Conservation (phyloP, 2,888 invertebrate species). For the Sussaba pulchella region DNA sequence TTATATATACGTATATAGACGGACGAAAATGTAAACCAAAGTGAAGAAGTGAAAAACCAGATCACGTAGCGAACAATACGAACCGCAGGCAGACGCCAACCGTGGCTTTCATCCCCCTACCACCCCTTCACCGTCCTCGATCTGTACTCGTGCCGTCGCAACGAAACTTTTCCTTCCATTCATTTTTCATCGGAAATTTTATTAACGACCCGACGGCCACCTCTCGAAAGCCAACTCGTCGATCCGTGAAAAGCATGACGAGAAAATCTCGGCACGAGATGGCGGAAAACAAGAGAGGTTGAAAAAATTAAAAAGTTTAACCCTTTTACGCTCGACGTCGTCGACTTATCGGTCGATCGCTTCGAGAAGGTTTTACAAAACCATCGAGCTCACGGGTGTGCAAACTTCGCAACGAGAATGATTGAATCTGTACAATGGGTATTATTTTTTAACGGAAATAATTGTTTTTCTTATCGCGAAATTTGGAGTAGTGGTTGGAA, state of each 20-base stretch:
- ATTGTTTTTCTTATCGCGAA: too few species aligned
- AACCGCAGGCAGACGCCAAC: background rate
- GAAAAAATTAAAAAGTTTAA: conserved; percentile 14
- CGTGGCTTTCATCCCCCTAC: too few species aligned
- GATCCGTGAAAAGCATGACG: conserved; percentile 31
- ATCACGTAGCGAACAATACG: conserved; percentile 31
- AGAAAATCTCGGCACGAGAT: background rate
- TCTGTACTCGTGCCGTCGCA: background rate
- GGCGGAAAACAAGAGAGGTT: background rate
- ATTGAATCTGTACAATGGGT: conserved; percentile 2
- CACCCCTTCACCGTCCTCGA: background rate
- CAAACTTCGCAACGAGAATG: conserved; percentile 15
- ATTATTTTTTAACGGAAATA: background rate
- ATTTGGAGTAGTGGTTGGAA: too few species aligned
- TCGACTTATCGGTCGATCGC: conserved; percentile 13
- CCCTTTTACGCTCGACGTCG: background rate
- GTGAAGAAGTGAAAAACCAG: conserved; percentile 7
- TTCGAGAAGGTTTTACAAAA: background rate
- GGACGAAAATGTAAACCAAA: background rate
- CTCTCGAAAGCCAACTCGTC: background rate
- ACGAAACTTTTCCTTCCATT: conserved; percentile 29
- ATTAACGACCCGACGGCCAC: conserved; percentile 27
- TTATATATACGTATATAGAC: background rate
- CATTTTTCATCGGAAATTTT: conserved; percentile 51
- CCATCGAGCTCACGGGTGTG: background rate